Evolutionary conservation across 2,797 vertebrate genomes (phyloP), one percentile per base, ranked within the genome.

Genomic region (Ptychadena robeensis): DNA sequence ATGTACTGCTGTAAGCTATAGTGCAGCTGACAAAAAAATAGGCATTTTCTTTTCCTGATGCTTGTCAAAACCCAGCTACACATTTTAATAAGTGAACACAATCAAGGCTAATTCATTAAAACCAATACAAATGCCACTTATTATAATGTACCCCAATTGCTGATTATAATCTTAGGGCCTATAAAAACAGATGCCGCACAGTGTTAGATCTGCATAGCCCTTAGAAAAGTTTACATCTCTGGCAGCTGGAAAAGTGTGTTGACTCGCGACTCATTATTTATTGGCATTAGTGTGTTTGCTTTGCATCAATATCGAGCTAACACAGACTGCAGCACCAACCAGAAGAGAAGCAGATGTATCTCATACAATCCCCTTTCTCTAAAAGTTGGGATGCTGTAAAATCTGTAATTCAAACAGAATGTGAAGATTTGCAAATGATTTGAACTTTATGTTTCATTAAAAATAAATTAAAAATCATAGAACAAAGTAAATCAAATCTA

Each of bases 1-100:
- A 81, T 73, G 44, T 38, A 66, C 31, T 18, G 64, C 15, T 64
- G 35, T 37, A 27, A 65, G 44, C 44, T 61, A 61, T 61, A 25
- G 59, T 28, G 27, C 59, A 61, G 59, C 59, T 61, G 59, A 61
- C n/a, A 61, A 61, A 61, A 61, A 11, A 28, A n/a, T n/a, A 30
- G 61, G 15, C 18, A 53, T 22, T 53, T 53, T 53, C 44, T 53
- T 53, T 53, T 53, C 18, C 44, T 53, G 44, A n/a, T 53, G 44
- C 44, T 53, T 53, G 44, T 53, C 44, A 53, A 53, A n/a, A 53
- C 22, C 44, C 18, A n/a, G 44, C 44, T 53, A 53, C 44, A 53
- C 18, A 53, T 53, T 18, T 53, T 53, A 1, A 53, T 18, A 53
- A 53, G 44, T 4, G 44, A 22, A 53, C 44, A 53, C 44, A 53